Evolutionary conservation across 2,888 invertebrate species (phyloP).

Genomic region (Mythimna loreyi): DNA sequence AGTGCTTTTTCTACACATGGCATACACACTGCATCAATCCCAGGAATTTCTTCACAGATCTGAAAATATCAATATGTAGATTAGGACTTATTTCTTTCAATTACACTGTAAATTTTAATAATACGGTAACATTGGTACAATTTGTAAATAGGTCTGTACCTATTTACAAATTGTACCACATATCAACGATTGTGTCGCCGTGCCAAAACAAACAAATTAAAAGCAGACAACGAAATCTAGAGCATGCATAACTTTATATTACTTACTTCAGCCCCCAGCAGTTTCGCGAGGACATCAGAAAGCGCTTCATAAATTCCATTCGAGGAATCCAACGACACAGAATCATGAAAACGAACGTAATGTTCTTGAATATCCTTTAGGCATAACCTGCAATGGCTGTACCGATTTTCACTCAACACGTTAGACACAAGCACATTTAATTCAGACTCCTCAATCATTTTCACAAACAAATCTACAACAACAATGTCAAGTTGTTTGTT

Average conservation of each 20-base stretch:
- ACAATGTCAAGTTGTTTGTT: constrained; percentile 4
- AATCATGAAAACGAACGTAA: constrained; percentile 80
- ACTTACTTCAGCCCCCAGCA: constrained; percentile 76
- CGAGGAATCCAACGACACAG: constrained; percentile 69
- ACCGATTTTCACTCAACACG: constrained; percentile 77
- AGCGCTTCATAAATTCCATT: constrained; percentile 65
- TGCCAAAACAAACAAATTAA: neutral
- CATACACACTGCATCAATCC: constrained; percentile 81
- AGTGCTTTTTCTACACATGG: constrained; percentile 76
- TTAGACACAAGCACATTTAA: constrained; percentile 78
- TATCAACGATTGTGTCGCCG: neutral
- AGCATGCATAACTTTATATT: neutral
- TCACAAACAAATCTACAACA: constrained; percentile 39
- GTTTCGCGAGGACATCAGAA: constrained; percentile 69
- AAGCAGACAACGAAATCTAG: neutral
- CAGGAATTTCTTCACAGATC: constrained; percentile 77
- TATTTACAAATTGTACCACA: too few relatives aligned
- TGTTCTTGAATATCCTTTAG: constrained; percentile 72
- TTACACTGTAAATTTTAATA: too few relatives aligned
- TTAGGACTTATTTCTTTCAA: neutral
- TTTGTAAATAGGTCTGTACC: too few relatives aligned
- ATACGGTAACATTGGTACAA: neutral
- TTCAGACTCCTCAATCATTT: constrained; percentile 73
- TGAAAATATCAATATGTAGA: constrained; percentile 65
- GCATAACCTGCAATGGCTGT: constrained; percentile 87